Percentiles rank a stretch among this genome's conserved stretches.
These are phyloP conservation scores for Lutraria lutraria DNA, from an alignment of 2,888 invertebrate genomes.

Conservation along the genomic window DNA sequence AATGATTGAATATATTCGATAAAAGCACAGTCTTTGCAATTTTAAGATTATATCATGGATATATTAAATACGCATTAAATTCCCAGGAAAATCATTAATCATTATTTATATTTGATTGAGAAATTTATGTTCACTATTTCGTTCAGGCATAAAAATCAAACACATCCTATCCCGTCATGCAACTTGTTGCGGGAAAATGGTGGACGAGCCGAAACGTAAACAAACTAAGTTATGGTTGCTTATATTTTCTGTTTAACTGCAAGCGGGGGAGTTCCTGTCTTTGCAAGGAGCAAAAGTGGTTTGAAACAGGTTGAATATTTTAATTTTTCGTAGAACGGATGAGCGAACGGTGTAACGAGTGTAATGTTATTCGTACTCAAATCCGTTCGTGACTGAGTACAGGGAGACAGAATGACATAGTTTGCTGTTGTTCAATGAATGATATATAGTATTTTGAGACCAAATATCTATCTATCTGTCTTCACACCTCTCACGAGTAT, in stretches of 20 bases:
- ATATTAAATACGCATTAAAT: too few species aligned
- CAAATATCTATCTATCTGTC: background rate
- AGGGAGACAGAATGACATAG: too few species aligned
- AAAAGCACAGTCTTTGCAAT: background rate
- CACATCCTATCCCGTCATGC: background rate
- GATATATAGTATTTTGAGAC: too few species aligned
- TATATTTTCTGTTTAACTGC: conserved; percentile 94
- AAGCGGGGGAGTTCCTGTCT: conserved; percentile 95
- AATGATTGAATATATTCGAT: background rate
- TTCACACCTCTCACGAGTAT: background rate
- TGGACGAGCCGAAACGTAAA: conserved; percentile 17
- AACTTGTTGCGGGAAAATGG: conserved; percentile 21
- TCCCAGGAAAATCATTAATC: too few species aligned
- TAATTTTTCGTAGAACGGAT: background rate
- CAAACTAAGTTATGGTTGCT: conserved; percentile 90
- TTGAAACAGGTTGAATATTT: conserved; percentile 88
- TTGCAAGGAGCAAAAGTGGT: conserved; percentile 94
- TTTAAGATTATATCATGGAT: background rate
- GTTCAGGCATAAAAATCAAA: background rate
- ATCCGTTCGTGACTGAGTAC: background rate
- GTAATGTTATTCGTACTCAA: background rate
- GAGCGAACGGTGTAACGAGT: background rate
- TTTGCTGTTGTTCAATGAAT: too few species aligned
- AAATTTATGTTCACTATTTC: too few species aligned
- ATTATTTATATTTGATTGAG: too few species aligned